Evolutionary conservation across 92 coral and sea anemone species (phyloP), one percentile per base, ranked within the genome.

Genomic region (Paramuricea clavata): DNA sequence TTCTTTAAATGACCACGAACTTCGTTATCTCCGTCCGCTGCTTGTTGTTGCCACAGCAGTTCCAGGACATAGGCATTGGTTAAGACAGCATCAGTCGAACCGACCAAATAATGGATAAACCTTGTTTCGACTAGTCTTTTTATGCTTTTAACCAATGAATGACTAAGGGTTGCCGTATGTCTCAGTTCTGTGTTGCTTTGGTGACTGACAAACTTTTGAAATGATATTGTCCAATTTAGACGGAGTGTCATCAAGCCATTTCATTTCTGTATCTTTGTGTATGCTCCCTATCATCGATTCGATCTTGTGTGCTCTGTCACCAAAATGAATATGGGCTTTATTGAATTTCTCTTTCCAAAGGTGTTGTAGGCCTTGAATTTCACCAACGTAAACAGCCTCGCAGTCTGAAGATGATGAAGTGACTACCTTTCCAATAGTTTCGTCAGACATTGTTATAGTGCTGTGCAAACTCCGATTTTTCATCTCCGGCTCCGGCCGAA

Each of bases 101-200:
- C 78, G 7, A 72, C 78, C 26, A 72, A 36, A 25, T 72, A 34
- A 36, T 52, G 50, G 2, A 72, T 35, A 16, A n/a, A n/a, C n/a
- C n/a, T n/a, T n/a, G n/a, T n/a, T n/a, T n/a, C n/a, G n/a, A n/a
- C n/a, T n/a, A n/a, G n/a, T n/a, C n/a, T n/a, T n/a, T n/a, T n/a
- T n/a, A n/a, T n/a, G n/a, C n/a, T n/a, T n/a, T n/a, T n/a, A n/a
- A n/a, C n/a, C n/a, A n/a, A n/a, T 1, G 81, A 76, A 47, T 76
- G 6, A 76, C 65, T 76, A 49, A 76, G 65, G 15, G 64, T 47
- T 76, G 81, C 81, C 25, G 31, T 25, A 76, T 76, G 57, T 49
- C 81, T 76, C 25, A 76, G 62, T 76, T 76, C 81, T 76, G 39
- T 76, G 81, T 25, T 76, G 81, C 6, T 76, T 76, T 42, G 81